A percentile compares a stretch with the other conserved stretches of the same genome.
phyloP scores from a whole-genome alignment of 2,888 invertebrate species.

The Nymphalis urticae region DNA sequence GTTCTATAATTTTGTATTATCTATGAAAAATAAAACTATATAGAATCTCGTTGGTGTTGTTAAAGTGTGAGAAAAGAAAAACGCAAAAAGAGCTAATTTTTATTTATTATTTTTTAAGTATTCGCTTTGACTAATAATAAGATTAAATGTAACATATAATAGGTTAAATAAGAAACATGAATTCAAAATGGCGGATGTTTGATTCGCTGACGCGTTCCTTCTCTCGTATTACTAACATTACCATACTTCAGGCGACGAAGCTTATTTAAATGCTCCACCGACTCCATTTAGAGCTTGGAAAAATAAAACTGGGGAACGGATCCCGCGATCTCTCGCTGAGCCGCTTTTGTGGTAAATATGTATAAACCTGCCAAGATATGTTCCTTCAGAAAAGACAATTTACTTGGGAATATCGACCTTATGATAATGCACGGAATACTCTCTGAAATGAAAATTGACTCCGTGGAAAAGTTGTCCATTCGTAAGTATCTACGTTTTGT shows the following conservation, averaged over 20 bases:
- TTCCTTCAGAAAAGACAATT: conserved; percentile 21
- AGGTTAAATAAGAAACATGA: conserved; percentile 28
- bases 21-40: too few relatives aligned
- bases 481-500: conserved; percentile 78
- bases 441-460: conserved; percentile 17
- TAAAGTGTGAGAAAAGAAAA: too few relatives aligned
- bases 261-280: conserved; percentile 82
- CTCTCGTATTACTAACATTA: conserved; percentile 79
- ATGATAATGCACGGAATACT: conserved; percentile 15
- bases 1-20: too few relatives aligned
- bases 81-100: too few relatives aligned
- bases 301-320: conserved; percentile 79
- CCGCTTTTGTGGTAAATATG: conserved; percentile 82
- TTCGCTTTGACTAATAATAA: too few relatives aligned
- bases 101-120: too few relatives aligned
- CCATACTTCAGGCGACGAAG: conserved; percentile 80
- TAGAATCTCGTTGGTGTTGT: too few relatives aligned
- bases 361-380: conserved; percentile 63
- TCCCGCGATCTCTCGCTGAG: conserved; percentile 78
- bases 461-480: conserved; percentile 50
- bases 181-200: conserved; percentile 72
- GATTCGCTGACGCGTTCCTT: conserved; percentile 68
- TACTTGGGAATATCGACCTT: conserved; percentile 31
- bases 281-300: conserved; percentile 82
- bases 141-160: conserved; percentile 3